Base-by-base conservation (phyloP, 2,888 invertebrate species). In the Watsonalla cultraria region DNA sequence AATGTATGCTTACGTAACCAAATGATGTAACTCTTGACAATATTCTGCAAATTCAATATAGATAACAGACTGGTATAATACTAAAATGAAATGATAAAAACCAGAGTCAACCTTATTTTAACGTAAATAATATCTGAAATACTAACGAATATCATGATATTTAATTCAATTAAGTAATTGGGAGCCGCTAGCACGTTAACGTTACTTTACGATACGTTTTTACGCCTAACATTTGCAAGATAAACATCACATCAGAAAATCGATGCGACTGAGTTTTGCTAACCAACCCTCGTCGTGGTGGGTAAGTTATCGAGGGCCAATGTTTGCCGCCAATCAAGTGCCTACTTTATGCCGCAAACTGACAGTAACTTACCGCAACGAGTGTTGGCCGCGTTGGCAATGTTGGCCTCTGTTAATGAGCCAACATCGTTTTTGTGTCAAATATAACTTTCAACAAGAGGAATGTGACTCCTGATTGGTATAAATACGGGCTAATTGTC, bases 341-440 rank as follows among this genome's bases (percentile, higher is more conserved):
- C 64, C 70, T 80, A 88, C 65, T 89, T 89, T 89, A 90, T 78
- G 72, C 79, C 66, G 59, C 72, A 70, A 65, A 72, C 72, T 77
- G 78, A 64, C 82, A 76, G 79, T 89, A 87, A 86, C 80, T 89
- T 86, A 84, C 82, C 76, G 64, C 80, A 84, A 85, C 82, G 82
- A 74, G 78, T 82, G 68, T 72, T 78, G 80, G 73, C 82, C 84
- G 82, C 78, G 24, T 24, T 24, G 24, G 24, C 24, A 24, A 24
- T 24, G 24, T 24, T 24, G 24, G 24, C 24, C 42, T 5, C 71
- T 58, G 72, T 76, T 87, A 88, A 89, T 86, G 86, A 84, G 86
- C 86, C 86, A 79, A 74, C 76, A 74, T 74, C 78, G 82, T 78
- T 86, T 86, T 80, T 78, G 73, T 83, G 84, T 78, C 80, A 81